Percentiles rank a stretch among this genome's conserved stretches.
These are phyloP conservation scores for Trinorchestia longiramus DNA, from an alignment of 1,140 invertebrate genomes.

Conservation along the genomic window DNA sequence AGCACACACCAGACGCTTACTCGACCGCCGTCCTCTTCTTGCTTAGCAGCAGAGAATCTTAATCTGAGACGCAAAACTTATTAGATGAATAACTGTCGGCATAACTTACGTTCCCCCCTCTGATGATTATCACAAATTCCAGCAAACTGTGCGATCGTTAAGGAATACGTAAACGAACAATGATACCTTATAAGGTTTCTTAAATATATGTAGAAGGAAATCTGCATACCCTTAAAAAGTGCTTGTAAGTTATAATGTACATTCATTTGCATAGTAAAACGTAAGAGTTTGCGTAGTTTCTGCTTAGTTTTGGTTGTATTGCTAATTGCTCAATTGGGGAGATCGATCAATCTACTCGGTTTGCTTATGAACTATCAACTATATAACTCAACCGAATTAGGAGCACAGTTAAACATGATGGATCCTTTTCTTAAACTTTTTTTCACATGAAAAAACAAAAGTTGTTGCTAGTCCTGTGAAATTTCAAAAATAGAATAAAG, in stretches of 20 bases:
- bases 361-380: background rate
- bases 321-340: background rate
- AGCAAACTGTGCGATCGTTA: background rate
- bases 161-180: background rate
- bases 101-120: background rate
- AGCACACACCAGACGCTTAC: background rate
- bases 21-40: conserved; percentile 9
- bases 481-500: no score
- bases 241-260: background rate
- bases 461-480: no score
- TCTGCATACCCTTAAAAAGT: background rate
- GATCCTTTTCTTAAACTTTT: no score
- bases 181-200: background rate
- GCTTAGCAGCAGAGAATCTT: background rate
- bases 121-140: background rate
- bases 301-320: background rate
- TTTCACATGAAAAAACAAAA: no score
- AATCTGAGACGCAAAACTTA: conserved; percentile 1
- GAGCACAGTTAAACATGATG: no score
- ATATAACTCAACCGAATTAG: no score
- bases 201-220: background rate
- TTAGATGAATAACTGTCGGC: background rate
- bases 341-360: background rate
- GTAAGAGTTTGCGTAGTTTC: background rate
- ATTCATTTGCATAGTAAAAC: background rate